phyloP scores from a whole-genome alignment of 2,797 vertebrate genomes.

The Columba guinea region DNA sequence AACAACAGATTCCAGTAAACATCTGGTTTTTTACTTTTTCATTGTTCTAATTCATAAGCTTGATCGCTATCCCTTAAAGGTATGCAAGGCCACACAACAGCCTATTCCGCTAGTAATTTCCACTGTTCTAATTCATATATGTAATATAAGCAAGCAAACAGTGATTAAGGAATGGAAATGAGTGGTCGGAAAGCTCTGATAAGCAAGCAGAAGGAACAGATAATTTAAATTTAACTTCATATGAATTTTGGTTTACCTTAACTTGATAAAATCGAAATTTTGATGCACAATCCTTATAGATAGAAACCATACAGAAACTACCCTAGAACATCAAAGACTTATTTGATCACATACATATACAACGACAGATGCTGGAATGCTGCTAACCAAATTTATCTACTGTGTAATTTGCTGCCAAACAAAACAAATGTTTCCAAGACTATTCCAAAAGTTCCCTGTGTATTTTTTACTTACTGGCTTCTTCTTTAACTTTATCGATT shows the following conservation, averaged over 20 bases:
- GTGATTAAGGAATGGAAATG: not conserved
- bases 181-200: not conserved
- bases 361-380: not conserved
- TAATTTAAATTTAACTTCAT: not conserved
- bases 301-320: not conserved
- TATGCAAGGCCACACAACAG: not conserved
- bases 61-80: not conserved
- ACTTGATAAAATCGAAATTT: not conserved
- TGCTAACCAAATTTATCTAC: not conserved
- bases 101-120: not conserved
- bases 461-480: conserved; percentile 80
- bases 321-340: not conserved
- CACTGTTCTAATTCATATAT: not conserved
- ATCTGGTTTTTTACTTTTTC: fast-evolving
- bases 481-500: conserved; percentile 85
- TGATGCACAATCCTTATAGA: not conserved
- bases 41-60: not conserved
- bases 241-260: not conserved
- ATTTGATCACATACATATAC: not conserved
- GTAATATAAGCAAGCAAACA: not conserved
- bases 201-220: not conserved
- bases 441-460: not conserved
- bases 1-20: not conserved
- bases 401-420: not conserved
- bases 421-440: not conserved